Base-by-base conservation (phyloP, 2,113 vertebrate genomes). In the Saguinus midas region DNA sequence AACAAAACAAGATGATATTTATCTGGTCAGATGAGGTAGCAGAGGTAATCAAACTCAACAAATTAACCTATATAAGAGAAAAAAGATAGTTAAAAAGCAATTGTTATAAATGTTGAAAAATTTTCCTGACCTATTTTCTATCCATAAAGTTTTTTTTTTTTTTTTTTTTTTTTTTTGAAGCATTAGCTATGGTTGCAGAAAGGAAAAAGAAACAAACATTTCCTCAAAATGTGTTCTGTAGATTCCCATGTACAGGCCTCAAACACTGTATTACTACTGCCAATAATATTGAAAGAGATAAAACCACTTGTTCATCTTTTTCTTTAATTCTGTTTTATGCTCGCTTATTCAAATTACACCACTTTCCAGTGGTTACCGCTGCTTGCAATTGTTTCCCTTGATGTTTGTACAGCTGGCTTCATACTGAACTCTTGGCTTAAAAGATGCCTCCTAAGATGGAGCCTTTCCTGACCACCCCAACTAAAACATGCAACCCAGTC, bases 1-100 rank as follows among this genome's bases (percentile, higher is more conserved):
- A 97, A 97, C 96, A 98, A 96, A 96, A 97, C 95, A 96, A 92
- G 96, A 97, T 78, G 20, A 73, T 89, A 94, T 95, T 97, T 96
- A 94, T 93, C 20, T 95, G 40, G 35, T 97, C 45, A n/a, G 21
- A 87, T 58, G 45, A 57, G 16, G 84, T 8, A 32, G 29, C 23
- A 85, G 58, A 50, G 8, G 43, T 43, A 85, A 90, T 90, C 87
- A 95, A 76, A 95, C 10, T 58, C 64, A 96, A 88, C 16, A 79
- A 79, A 97, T 1, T 95, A 23, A 85, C 18, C 72, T 75, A 17
- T 68, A 82, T 13, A 70, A 95, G n/a, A 73, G n/a, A 94, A 78
- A 81, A 57, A 91, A 84, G 79, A 40, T 81, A 90, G 13, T 81
- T 50, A 52, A 92, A 95, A 85, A 43, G n/a, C 76, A 97, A 81